These are phyloP conservation scores for Ormyrus thymus DNA, from an alignment of 2,888 invertebrate genomes.

Conservation along the genomic window DNA sequence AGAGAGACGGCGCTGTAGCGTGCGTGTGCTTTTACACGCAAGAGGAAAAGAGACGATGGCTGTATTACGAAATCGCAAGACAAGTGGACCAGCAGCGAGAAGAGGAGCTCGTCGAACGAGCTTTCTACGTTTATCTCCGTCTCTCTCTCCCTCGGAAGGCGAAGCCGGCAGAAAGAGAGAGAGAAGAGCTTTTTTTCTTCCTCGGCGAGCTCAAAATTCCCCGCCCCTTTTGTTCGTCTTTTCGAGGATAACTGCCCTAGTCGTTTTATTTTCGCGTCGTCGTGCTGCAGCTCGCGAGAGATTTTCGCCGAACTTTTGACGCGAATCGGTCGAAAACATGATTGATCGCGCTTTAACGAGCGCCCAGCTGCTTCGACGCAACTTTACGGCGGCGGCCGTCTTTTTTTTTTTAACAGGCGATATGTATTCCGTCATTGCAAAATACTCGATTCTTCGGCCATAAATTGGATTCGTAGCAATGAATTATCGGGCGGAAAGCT, in stretches of 20 bases:
- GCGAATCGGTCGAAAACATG: too few species aligned
- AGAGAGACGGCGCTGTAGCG: background rate
- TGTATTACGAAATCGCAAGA: conserved; percentile 68
- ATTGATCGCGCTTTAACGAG: too few species aligned
- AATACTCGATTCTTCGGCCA: too few species aligned
- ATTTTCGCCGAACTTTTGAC: background rate
- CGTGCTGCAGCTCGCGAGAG: background rate
- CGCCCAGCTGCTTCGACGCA: too few species aligned
- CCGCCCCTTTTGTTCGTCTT: conserved; percentile 20
- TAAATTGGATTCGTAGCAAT: too few species aligned
- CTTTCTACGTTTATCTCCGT: conserved; percentile 36
- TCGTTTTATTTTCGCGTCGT: background rate
- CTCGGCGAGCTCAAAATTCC: conserved; percentile 17
- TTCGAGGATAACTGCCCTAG: conserved; percentile 15
- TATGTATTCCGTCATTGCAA: too few species aligned
- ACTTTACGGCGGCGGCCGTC: too few species aligned
- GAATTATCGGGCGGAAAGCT: too few species aligned
- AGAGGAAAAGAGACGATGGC: conserved; percentile 55
- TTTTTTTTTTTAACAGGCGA: too few species aligned
- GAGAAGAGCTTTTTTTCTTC: background rate
- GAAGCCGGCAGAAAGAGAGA: conserved; percentile 4
- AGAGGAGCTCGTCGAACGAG: conserved; percentile 60
- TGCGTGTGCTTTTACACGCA: background rate
- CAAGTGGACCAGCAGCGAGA: conserved; percentile 46
- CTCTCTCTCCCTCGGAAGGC: conserved; percentile 9